Conservation (phyloP, 1,140 invertebrate species). For the Heliothis virescens region DNA sequence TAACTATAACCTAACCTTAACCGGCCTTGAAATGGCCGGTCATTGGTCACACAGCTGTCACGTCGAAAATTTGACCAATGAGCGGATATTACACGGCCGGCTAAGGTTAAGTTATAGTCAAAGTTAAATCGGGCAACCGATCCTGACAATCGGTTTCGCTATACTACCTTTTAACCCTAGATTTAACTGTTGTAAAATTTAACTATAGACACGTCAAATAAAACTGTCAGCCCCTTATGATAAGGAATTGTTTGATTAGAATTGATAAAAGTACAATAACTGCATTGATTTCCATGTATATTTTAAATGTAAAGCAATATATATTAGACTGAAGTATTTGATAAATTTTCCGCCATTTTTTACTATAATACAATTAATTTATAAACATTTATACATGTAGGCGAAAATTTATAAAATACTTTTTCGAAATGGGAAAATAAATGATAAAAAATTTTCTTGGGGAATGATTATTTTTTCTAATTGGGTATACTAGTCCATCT, state of each 20-base stretch:
- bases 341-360: constrained; percentile 74
- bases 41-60: too few relatives aligned
- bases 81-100: too few relatives aligned
- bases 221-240: constrained; percentile 59
- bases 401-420: constrained; percentile 81
- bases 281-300: constrained; percentile 74
- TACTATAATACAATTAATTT: constrained; percentile 70
- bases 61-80: too few relatives aligned
- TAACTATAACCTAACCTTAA: too few relatives aligned
- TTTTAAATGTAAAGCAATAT: constrained; percentile 84
- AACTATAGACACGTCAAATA: constrained; percentile 28
- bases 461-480: constrained; percentile 79
- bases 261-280: constrained; percentile 68
- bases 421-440: constrained; percentile 64
- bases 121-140: too few relatives aligned
- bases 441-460: constrained; percentile 67
- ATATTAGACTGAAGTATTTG: constrained; percentile 80
- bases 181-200: constrained; percentile 34
- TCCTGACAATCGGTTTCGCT: neutral
- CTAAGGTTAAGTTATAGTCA: too few relatives aligned
- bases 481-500: constrained; percentile 82
- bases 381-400: constrained; percentile 64
- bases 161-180: neutral
- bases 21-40: too few relatives aligned
- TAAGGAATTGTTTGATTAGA: constrained; percentile 74